These are phyloP conservation scores for Carollia perspicillata DNA, from an alignment of 2,113 vertebrate species.

Conservation along the genomic window DNA sequence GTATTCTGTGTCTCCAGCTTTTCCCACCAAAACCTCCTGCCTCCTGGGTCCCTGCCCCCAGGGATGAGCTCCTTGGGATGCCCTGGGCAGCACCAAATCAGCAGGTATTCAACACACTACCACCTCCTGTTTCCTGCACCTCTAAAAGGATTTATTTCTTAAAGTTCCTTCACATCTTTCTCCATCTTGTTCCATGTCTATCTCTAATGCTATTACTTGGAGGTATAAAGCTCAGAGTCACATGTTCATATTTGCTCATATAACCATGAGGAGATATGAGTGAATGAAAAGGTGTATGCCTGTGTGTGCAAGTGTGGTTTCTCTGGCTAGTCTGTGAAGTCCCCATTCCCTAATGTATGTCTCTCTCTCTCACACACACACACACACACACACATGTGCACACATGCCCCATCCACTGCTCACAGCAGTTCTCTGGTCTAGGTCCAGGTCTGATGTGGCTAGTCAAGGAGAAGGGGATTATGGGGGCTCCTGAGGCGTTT, in stretches of 20 bases:
- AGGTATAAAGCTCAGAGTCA: neutral
- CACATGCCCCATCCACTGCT: neutral
- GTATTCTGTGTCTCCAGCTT: neutral
- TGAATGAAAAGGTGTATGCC: neutral
- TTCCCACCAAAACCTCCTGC: neutral
- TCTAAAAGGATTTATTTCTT: neutral
- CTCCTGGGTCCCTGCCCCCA: neutral
- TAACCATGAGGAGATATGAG: neutral
- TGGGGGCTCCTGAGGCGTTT: neutral
- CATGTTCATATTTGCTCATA: neutral
- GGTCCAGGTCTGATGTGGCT: neutral
- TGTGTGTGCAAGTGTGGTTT: neutral
- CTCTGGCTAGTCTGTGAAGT: neutral
- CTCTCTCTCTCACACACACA: neutral
- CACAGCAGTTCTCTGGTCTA: neutral
- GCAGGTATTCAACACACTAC: neutral
- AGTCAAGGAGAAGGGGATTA: neutral
- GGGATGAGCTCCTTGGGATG: neutral
- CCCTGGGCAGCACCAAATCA: neutral
- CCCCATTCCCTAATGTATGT: neutral
- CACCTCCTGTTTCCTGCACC: neutral
- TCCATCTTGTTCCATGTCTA: neutral
- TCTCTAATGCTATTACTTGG: neutral
- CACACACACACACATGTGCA: too few relatives aligned
- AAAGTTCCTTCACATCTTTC: constrained; percentile 18